Conservation (phyloP, 30 jellyfish, hydroid and myxozoan genomes). For the Mastigias papua region DNA sequence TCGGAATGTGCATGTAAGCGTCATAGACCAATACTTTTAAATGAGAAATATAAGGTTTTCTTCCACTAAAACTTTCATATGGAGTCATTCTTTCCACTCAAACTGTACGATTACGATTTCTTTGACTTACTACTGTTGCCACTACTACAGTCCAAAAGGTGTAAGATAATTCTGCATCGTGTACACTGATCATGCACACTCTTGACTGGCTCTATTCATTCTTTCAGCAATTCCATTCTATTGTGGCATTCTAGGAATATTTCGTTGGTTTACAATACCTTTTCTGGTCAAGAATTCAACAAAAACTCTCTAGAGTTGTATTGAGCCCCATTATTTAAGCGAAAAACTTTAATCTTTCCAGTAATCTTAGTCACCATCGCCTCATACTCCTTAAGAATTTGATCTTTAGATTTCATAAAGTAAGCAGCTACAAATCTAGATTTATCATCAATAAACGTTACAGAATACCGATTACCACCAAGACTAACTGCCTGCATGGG, state of each 20-base stretch:
- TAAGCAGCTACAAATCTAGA: conserved; percentile 29
- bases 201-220: conserved; percentile 13
- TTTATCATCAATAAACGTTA: conserved; percentile 49
- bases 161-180: conserved; percentile 43
- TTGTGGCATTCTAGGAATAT: conserved; percentile 53
- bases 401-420: conserved; percentile 34
- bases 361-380: conserved; percentile 47
- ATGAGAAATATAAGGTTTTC: conserved; percentile 22
- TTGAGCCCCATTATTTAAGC: conserved; percentile 69
- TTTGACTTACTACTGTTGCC: conserved; percentile 3
- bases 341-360: conserved; percentile 23
- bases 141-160: conserved; percentile 9
- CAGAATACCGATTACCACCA: conserved; percentile 47
- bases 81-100: conserved; percentile 12
- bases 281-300: conserved; percentile 9
- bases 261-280: conserved; percentile 25
- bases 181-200: conserved; percentile 36
- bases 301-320: conserved; percentile 59
- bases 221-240: background rate
- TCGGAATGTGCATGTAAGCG: conserved; percentile 50
- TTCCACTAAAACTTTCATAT: background rate
- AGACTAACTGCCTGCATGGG: conserved; percentile 29
- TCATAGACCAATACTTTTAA: conserved; percentile 38
- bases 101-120: conserved; percentile 15
- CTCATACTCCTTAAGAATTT: conserved; percentile 28